A percentile compares a stretch with the other conserved stretches of the same genome.
Evolutionary conservation across 1,140 invertebrate genomes (phyloP).

Genomic region (Pachyrhynchus sulphureomaculatus): DNA sequence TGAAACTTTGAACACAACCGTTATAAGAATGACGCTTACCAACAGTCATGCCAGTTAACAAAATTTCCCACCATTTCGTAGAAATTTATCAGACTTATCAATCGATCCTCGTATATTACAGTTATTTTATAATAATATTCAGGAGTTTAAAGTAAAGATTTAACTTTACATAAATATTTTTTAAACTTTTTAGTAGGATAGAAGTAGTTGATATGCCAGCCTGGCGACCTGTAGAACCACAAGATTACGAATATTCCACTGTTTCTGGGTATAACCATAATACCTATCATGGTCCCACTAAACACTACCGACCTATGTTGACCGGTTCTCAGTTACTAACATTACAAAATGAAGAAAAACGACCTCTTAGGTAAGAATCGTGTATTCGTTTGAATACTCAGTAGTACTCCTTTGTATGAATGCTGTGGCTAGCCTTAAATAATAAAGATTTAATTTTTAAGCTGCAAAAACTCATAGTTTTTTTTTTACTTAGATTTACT

Average conservation of each 20-base stretch:
- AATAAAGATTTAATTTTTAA: too few relatives aligned
- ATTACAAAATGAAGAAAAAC: constrained; percentile 57
- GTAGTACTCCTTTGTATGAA: too few relatives aligned
- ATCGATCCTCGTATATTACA: too few relatives aligned
- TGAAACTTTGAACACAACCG: too few relatives aligned
- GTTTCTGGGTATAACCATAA: constrained; percentile 73
- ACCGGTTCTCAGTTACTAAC: constrained; percentile 52
- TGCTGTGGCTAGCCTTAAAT: too few relatives aligned
- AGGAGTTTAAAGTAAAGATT: too few relatives aligned
- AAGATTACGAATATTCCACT: constrained; percentile 60
- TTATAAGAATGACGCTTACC: too few relatives aligned
- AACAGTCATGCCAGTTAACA: too few relatives aligned
- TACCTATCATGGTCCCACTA: constrained; percentile 86
- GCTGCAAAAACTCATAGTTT: background rate
- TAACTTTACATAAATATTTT: too few relatives aligned
- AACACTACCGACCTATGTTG: constrained; percentile 72
- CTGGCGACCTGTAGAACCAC: constrained; percentile 44
- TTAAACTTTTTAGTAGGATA: constrained; percentile 39
- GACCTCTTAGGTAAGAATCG: constrained; percentile 59
- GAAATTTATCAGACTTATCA: too few relatives aligned
- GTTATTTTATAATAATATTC: too few relatives aligned
- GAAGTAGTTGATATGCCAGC: constrained; percentile 43
- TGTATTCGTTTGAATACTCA: background rate
- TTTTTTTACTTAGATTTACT: constrained; percentile 57
- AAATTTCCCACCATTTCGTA: too few relatives aligned